Evolutionary conservation across 2,113 vertebrate genomes (phyloP).

Genomic region (Pandion haliaetus): DNA sequence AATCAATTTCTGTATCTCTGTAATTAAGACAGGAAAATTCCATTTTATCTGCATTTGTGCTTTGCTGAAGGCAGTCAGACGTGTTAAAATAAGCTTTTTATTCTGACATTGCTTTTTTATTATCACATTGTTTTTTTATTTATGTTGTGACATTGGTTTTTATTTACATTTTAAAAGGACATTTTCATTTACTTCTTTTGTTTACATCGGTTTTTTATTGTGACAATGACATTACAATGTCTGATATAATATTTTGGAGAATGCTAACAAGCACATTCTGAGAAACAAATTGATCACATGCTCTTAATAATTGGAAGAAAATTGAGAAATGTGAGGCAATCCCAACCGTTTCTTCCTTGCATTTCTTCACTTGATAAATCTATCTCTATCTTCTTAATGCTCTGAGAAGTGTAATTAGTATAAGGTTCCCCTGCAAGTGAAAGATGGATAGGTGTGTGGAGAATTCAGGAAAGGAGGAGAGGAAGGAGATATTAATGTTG

Average conservation of each 20-base stretch:
- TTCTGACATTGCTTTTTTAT: background rate
- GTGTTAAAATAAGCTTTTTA: background rate
- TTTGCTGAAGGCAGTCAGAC: background rate
- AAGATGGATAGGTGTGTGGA: background rate
- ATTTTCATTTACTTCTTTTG: background rate
- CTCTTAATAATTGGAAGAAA: background rate
- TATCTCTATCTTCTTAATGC: conserved; percentile 4
- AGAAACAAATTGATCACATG: background rate
- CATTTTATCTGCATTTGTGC: background rate
- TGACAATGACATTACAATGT: background rate
- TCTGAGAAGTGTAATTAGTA: conserved; percentile 34
- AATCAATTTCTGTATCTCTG: background rate
- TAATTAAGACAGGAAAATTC: background rate
- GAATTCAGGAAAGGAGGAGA: background rate
- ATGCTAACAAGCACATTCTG: background rate
- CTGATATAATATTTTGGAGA: background rate
- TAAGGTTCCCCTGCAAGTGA: background rate
- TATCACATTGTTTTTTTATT: background rate
- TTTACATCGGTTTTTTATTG: background rate
- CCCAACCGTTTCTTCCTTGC: background rate
- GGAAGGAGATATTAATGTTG: background rate
- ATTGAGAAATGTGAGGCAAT: background rate
- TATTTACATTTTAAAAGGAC: background rate
- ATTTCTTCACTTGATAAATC: background rate
- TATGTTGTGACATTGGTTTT: rapidly evolving